Conservation (phyloP, 2,797 vertebrate genomes). For the Sebastes trivittatus region DNA sequence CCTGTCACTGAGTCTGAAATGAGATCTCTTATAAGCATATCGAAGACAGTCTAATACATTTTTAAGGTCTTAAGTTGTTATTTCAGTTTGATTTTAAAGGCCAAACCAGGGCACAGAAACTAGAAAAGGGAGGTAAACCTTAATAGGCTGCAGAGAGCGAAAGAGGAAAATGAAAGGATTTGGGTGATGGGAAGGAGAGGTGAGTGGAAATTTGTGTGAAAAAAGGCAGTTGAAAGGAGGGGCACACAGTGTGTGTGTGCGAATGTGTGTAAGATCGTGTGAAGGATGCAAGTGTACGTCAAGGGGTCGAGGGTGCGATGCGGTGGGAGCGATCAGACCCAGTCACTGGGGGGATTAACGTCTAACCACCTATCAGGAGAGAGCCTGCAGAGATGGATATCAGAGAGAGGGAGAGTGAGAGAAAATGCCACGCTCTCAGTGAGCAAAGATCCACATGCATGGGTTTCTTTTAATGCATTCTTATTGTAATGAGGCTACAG, state of each 20-base stretch:
- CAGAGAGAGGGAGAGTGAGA: background rate
- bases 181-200: constrained; percentile 9
- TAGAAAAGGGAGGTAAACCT: background rate
- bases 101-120: constrained; percentile 15
- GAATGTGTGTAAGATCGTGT: background rate
- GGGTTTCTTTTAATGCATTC: constrained; percentile 54
- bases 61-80: constrained; percentile 24
- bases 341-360: constrained; percentile 63
- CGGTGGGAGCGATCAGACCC: constrained; percentile 54
- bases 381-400: constrained; percentile 60
- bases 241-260: background rate
- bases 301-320: constrained; percentile 9
- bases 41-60: constrained; percentile 34
- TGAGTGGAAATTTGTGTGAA: background rate
- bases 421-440: background rate
- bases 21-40: constrained; percentile 42
- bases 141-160: background rate
- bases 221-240: background rate
- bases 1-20: constrained; percentile 33
- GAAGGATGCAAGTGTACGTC: constrained; percentile 20
- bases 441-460: constrained; percentile 5
- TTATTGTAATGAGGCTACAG: constrained; percentile 67
- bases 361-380: constrained; percentile 46
- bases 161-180: constrained; percentile 26
- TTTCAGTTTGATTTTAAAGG: constrained; percentile 23